These are phyloP conservation scores for Phortica magna DNA, from an alignment of 2,888 invertebrate species.

Conservation along the genomic window DNA sequence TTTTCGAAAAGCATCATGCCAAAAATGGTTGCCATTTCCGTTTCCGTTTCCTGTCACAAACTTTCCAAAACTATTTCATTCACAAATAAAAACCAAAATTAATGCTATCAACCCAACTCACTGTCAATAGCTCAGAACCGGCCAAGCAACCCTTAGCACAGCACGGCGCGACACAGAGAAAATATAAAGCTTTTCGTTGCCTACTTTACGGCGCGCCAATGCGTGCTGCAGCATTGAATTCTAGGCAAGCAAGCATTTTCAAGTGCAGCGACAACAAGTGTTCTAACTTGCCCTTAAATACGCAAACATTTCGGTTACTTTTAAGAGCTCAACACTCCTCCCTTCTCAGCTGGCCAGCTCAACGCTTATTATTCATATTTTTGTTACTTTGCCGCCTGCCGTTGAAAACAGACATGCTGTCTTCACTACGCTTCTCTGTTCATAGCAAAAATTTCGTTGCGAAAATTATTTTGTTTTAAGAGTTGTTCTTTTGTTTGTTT, in stretches of 20 bases:
- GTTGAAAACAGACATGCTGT: constrained; percentile 14
- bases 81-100: too few species aligned
- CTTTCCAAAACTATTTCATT: neutral
- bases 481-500: neutral
- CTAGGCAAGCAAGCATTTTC: neutral
- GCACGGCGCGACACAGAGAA: neutral
- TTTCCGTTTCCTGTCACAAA: constrained; percentile 25
- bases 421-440: neutral
- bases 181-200: neutral
- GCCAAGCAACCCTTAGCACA: too few species aligned
- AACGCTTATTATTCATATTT: neutral
- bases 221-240: constrained; percentile 8
- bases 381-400: neutral
- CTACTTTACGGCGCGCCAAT: constrained; percentile 23
- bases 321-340: neutral
- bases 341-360: neutral
- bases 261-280: constrained; percentile 18
- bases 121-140: too few species aligned
- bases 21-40: constrained; percentile 5
- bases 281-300: neutral
- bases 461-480: neutral
- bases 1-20: neutral
- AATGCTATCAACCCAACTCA: too few species aligned
- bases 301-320: neutral
- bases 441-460: neutral